Conservation (phyloP, 2,888 invertebrate genomes). For the Sesia bembeciformis region DNA sequence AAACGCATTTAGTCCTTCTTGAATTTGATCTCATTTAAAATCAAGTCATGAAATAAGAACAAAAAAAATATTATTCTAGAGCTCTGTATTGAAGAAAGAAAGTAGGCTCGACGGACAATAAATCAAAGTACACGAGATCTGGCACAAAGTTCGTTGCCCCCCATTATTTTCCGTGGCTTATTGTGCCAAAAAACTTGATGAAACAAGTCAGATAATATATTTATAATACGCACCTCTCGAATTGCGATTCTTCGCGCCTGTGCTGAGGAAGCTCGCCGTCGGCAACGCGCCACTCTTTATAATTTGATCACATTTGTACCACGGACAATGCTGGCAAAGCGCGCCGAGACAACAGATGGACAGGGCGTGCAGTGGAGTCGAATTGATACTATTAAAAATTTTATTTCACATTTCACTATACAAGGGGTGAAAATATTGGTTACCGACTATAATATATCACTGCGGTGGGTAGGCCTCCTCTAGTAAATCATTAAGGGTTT, state of each 20-base stretch:
- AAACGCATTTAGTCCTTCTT: no score
- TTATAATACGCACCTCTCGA: conserved; percentile 30
- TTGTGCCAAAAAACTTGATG: conserved; percentile 8
- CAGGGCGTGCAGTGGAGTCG: conserved; percentile 26
- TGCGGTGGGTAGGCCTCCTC: no score
- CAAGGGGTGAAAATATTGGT: no score
- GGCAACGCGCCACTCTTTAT: conserved; percentile 62
- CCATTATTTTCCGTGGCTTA: neutral
- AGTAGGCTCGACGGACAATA: no score
- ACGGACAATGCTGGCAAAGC: conserved; percentile 67
- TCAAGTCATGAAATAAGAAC: no score
- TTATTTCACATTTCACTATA: no score
- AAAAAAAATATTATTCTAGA: no score
- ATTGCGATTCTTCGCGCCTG: conserved; percentile 56
- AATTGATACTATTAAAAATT: neutral
- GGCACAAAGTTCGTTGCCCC: neutral
- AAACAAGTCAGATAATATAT: conserved; percentile 18
- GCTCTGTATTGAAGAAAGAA: no score
- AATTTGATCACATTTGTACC: conserved; percentile 74
- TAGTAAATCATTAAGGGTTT: no score
- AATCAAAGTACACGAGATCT: neutral
- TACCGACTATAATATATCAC: no score
- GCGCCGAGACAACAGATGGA: conserved; percentile 45
- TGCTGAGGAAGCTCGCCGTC: conserved; percentile 31
- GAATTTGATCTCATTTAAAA: no score